Evolutionary conservation across 2,797 vertebrate genomes (phyloP), one percentile per base, ranked within the genome.

Genomic region (Cetoscarus ocellatus): DNA sequence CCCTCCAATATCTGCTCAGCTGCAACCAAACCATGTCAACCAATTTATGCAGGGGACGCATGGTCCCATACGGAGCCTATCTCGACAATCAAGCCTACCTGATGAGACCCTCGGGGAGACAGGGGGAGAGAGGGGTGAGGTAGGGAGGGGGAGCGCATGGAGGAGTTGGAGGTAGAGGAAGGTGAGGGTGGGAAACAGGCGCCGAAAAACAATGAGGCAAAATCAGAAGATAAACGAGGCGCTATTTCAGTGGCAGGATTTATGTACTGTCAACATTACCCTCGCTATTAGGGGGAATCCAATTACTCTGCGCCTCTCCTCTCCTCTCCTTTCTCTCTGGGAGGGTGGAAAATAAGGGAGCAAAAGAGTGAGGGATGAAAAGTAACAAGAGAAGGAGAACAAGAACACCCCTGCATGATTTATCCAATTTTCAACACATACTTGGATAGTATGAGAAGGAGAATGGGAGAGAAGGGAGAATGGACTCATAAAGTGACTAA

Each of bases 251-350:
- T 88, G 90, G 90, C 84, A 91, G 93, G 94, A 95, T 95, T 95
- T 94, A 95, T 95, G 93, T 93, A 94, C 92, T 93, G 93, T 95
- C 93, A 95, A 94, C 92, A 94, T 94, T 94, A 94, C 88, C 93
- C 90, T 91, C 86, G 92, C 92, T 93, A 94, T 94, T 94, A 94
- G 89, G 92, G 88, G 86, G 92, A 92, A 93, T 88, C 86, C 92
- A 94, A 94, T 94, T 94, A 93, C 90, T 92, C 86, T 82, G 88
- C 77, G 88, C 91, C 93, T 93, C 91, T 90, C 82, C 79, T 84
- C 77, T 77, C 79, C 69, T 84, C 77, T 83, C 77, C 61, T 72
- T 80, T 87, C 85, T 87, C 83, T 77, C 79, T 70, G 73, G 79
- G 83, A 81, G 85, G 56, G 72, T 72, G 79, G 73, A 34, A 80